These are phyloP conservation scores for Mamestra brassicae DNA, from an alignment of 2,888 invertebrate genomes.

Conservation along the genomic window DNA sequence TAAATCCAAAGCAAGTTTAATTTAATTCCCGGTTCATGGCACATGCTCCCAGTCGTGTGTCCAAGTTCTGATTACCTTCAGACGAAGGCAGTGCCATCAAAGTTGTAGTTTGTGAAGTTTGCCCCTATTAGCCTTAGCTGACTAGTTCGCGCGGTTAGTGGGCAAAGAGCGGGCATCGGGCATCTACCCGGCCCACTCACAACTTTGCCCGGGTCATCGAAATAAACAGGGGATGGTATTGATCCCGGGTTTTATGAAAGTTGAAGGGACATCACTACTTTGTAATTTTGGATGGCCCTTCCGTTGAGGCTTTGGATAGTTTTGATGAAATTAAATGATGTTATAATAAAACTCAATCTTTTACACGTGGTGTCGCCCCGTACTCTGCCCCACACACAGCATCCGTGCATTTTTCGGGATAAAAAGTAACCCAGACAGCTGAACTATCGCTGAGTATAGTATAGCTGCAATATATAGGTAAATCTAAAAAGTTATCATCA, in stretches of 20 bases:
- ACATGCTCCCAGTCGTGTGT: not conserved
- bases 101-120: conserved; percentile 27
- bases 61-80: conserved; percentile 43
- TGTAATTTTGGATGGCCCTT: not conserved
- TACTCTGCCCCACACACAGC: too few relatives aligned
- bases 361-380: too few relatives aligned
- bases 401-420: too few relatives aligned
- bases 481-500: too few relatives aligned
- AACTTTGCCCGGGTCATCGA: conserved; percentile 11
- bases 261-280: not conserved
- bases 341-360: not conserved
- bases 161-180: not conserved
- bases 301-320: too few relatives aligned
- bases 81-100: conserved; percentile 5
- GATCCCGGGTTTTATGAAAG: conserved; percentile 19
- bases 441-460: too few relatives aligned
- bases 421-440: too few relatives aligned
- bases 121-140: conserved; percentile 20
- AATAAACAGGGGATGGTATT: conserved; percentile 6
- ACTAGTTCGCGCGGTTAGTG: conserved; percentile 15
- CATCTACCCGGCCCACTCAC: conserved; percentile 1
- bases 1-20: not conserved
- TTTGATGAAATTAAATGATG: not conserved
- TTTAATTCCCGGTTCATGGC: not conserved
- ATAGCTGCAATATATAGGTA: too few relatives aligned